Evolutionary conservation across 1,140 invertebrate species (phyloP).

Genomic region (Sarcophaga peregrina): DNA sequence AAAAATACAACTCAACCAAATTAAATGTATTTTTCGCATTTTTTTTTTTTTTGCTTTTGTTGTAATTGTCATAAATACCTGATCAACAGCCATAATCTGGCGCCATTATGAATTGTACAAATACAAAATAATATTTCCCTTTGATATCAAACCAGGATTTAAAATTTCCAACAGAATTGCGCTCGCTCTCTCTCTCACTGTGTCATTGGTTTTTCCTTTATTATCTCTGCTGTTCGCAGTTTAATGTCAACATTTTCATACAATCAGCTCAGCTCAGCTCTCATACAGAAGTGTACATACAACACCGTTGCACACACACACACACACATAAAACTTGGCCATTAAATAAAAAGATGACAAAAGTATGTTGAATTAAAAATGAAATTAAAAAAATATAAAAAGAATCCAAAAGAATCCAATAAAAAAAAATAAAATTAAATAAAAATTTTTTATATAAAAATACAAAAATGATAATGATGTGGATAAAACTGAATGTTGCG

Average conservation of each 20-base stretch:
- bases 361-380: background rate
- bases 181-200: too few relatives aligned
- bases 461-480: background rate
- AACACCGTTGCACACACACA: too few relatives aligned
- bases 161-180: background rate
- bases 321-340: background rate
- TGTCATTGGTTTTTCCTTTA: too few relatives aligned
- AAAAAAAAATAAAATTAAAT: background rate
- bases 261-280: background rate
- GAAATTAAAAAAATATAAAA: background rate
- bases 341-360: constrained; percentile 6
- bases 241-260: constrained; percentile 11
- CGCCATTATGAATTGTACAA: background rate
- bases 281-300: too few relatives aligned
- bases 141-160: background rate
- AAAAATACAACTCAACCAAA: background rate
- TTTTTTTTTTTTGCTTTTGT: background rate
- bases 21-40: background rate
- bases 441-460: background rate
- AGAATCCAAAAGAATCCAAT: background rate
- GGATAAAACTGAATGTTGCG: background rate
- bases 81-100: background rate
- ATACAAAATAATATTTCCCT: background rate
- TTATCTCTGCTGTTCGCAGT: background rate
- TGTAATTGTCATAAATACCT: constrained; percentile 6